Percentiles rank a stretch among this genome's conserved stretches.
Evolutionary conservation across 53 echinoderm and acorn worm species (phyloP).

Genomic region (Paracentrotus lividus): DNA sequence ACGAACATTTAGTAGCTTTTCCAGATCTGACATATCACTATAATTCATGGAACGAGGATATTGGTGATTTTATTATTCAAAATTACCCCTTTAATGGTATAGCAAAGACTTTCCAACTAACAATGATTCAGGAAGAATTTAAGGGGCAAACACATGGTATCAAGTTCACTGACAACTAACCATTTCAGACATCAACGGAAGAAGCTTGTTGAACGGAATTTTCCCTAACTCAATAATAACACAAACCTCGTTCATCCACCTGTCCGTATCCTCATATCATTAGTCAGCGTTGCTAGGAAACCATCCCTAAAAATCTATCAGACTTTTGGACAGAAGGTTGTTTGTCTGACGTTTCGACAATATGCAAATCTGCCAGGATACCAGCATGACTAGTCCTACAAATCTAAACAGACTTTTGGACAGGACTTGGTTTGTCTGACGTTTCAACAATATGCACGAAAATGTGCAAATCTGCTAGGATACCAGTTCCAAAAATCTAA

Average conservation of each 20-base stretch:
- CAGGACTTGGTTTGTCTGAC: no score
- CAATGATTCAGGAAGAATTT: not conserved
- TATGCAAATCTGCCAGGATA: no score
- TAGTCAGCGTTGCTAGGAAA: not conserved
- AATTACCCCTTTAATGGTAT: not conserved
- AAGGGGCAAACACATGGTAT: not conserved
- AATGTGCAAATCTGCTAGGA: no score
- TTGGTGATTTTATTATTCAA: no score
- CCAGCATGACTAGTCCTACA: no score
- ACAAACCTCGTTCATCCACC: constrained; percentile 23
- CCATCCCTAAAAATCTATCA: not conserved
- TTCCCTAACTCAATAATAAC: constrained; percentile 31
- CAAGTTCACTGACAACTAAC: constrained; percentile 21
- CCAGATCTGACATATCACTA: no score
- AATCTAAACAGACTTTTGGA: no score
- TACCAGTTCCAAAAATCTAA: no score
- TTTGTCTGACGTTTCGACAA: not conserved
- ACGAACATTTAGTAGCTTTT: no score
- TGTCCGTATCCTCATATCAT: constrained; percentile 7
- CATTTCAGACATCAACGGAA: constrained; percentile 24
- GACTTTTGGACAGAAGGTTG: not conserved
- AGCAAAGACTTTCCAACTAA: not conserved
- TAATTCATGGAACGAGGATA: no score
- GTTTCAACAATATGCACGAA: no score
- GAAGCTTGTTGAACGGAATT: constrained; percentile 36